Percentiles rank a stretch among this genome's conserved stretches.
Conservation (phyloP, 2,797 vertebrate species). For the Gymnothorax javanicus region DNA sequence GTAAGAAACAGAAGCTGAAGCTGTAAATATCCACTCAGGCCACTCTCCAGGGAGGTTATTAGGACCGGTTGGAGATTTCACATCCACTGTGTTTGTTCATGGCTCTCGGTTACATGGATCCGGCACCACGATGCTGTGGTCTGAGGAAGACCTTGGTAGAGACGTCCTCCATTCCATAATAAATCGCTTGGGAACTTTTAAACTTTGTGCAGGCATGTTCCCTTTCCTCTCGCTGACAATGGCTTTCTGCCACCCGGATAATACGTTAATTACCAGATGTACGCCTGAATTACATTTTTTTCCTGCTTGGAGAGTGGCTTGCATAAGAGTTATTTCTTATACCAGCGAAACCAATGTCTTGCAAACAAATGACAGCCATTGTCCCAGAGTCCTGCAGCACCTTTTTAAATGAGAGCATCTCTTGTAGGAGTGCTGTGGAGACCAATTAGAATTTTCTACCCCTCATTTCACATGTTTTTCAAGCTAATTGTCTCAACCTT, state of each 20-base stretch:
- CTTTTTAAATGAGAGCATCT: not conserved
- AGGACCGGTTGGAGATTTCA: not conserved
- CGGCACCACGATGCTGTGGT: not conserved
- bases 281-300: not conserved
- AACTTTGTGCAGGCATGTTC: constrained; percentile 3
- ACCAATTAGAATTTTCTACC: not conserved
- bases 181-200: not conserved
- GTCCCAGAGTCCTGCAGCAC: not conserved
- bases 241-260: not conserved
- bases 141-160: not conserved
- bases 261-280: not conserved
- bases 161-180: not conserved
- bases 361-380: not conserved
- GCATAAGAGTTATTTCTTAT: not conserved
- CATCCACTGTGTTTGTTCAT: not conserved
- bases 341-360: not conserved
- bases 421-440: not conserved
- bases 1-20: not conserved
- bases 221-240: not conserved
- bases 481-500: not conserved
- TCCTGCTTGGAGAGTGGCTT: not conserved
- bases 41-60: not conserved
- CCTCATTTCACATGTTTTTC: not conserved
- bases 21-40: not conserved
- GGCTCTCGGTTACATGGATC: not conserved